Evolutionary conservation across 2,113 vertebrate species (phyloP).

Genomic region (western clawed frog (Xenopus tropicalis)): DNA sequence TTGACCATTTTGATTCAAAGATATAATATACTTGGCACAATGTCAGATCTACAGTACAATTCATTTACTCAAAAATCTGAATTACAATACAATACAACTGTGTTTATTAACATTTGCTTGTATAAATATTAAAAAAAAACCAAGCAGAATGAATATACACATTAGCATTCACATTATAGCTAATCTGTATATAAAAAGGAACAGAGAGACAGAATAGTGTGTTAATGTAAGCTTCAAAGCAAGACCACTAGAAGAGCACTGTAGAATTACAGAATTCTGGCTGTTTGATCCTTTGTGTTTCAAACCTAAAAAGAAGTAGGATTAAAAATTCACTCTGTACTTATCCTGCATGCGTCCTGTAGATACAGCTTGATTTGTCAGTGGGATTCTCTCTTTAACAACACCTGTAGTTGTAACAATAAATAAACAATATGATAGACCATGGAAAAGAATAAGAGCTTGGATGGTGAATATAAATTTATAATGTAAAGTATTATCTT

Average conservation of each 20-base stretch:
- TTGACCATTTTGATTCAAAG: too few relatives aligned
- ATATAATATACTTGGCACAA: too few relatives aligned
- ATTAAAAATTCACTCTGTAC: constrained; percentile 44
- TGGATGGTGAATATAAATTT: background rate
- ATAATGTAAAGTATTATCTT: background rate
- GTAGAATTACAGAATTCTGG: constrained; percentile 27
- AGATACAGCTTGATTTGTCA: constrained; percentile 33
- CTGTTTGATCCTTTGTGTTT: constrained; percentile 39
- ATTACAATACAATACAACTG: too few relatives aligned
- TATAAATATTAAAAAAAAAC: background rate
- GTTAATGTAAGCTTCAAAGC: constrained; percentile 33
- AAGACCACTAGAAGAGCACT: constrained; percentile 16
- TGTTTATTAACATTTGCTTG: background rate
- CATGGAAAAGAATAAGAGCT: constrained; percentile 13
- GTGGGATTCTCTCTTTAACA: constrained; percentile 27
- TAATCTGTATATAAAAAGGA: constrained; percentile 13
- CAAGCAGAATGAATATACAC: background rate
- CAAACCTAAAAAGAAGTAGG: constrained; percentile 23
- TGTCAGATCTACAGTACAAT: too few relatives aligned
- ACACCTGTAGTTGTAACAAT: constrained; percentile 27
- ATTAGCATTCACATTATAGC: constrained; percentile 23
- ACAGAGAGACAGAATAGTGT: background rate
- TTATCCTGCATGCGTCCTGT: constrained; percentile 32
- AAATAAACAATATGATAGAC: constrained; percentile 40
- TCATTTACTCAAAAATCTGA: too few relatives aligned